Evolutionary conservation across 2,113 vertebrate species (phyloP), one percentile per base, ranked within the genome.

Genomic region (Glareola pratincola): DNA sequence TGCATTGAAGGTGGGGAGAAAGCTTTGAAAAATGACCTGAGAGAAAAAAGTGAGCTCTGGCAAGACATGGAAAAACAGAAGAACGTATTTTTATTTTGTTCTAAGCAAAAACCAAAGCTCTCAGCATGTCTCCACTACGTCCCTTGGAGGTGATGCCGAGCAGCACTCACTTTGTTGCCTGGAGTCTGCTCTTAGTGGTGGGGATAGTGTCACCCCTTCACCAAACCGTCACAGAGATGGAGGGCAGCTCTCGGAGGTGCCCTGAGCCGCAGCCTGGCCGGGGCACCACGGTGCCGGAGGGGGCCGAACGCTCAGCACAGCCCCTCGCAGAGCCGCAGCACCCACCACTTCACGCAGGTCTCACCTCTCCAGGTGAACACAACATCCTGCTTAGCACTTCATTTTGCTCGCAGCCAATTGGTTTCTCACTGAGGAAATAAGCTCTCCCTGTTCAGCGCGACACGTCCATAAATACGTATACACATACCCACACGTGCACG

Each of bases 341-440:
- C 69, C 73, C 81, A 56, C 16, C 18, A 13, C 89, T 47, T 88
- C 80, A 45, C 4, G 0, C 80, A 90, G 71, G 60, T 88, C 91
- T 95, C 74, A 63, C 78, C 67, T 92, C 88, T 80, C 78, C 86
- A 91, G 78, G 71, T 82, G 84, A 85, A 80, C 84, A 93, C 92
- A 90, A 24, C 92, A 94, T 96, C 91, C 94, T 95, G 94, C 67
- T 87, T 89, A 85, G 89, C 93, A 96, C 92, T 86, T 96, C 85
- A 94, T 97, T 94, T 95, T 79, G 85, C n/a, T 59, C 57, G 37
- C 19, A 86, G 88, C 63, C 91, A 66, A 72, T 84, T 72, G 87
- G 48, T 83, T 94, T 95, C 95, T 83, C 88, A 76, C 64, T 8
- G 59, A 96, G 95, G 93, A 96, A 97, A 95, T 90, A 85, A 79